Percentiles rank a stretch among this genome's conserved stretches.
phyloP scores from a whole-genome alignment of 2,113 vertebrate species.

The Cebidichthys violaceus region DNA sequence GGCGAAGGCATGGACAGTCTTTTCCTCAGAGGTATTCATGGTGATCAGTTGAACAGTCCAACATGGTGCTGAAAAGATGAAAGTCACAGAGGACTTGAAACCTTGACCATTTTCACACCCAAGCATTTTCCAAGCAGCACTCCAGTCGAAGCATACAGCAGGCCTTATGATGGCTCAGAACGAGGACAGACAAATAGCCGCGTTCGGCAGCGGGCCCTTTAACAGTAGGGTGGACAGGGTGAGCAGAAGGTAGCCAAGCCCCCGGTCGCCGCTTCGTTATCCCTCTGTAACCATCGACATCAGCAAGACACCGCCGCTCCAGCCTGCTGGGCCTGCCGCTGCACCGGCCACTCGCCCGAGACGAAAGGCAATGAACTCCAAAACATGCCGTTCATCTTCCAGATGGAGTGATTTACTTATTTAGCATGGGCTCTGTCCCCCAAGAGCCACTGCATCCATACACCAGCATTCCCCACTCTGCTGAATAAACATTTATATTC shows the following conservation, averaged over 20 bases:
- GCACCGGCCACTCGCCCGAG: conserved; percentile 72
- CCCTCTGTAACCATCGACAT: conserved; percentile 72
- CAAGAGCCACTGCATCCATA: conserved; percentile 61
- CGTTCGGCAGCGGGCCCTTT: conserved; percentile 50
- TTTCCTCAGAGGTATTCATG: conserved; percentile 31
- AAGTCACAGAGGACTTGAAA: conserved; percentile 32
- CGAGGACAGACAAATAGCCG: conserved; percentile 25
- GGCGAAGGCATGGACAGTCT: background rate
- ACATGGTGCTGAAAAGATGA: conserved; percentile 33
- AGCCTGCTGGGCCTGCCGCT: conserved; percentile 65
- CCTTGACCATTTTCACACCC: conserved; percentile 38
- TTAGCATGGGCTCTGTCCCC: conserved; percentile 70
- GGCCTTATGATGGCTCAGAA: conserved; percentile 29
- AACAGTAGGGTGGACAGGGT: conserved; percentile 51
- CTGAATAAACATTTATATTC: conserved; percentile 82
- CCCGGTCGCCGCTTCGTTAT: conserved; percentile 77
- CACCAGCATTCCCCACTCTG: conserved; percentile 63
- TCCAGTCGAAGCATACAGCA: background rate
- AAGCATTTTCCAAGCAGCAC: conserved; percentile 34
- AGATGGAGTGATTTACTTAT: conserved; percentile 82
- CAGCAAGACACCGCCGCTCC: conserved; percentile 60
- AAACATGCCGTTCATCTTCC: conserved; percentile 82
- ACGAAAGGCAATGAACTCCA: conserved; percentile 82
- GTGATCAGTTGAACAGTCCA: conserved; percentile 23
- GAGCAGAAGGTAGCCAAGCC: conserved; percentile 49